Evolutionary conservation across 2,113 vertebrate genomes (phyloP).

Genomic region (Lamprotornis superbus): DNA sequence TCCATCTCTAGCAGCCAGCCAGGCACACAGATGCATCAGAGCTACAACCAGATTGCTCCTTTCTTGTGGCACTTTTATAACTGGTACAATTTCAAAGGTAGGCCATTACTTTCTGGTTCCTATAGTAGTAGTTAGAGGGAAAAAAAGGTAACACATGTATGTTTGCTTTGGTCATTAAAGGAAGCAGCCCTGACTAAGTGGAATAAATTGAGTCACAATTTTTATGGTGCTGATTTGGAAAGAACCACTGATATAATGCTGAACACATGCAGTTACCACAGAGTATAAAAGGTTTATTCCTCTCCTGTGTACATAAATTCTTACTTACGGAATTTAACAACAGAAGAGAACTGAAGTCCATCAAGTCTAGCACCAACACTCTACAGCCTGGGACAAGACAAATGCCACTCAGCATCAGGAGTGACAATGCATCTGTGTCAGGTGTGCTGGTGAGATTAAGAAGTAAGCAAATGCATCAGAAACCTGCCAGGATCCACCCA

Average conservation of each 20-base stretch:
- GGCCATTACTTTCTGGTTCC: not conserved
- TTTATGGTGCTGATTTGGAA: not conserved
- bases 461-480: not conserved
- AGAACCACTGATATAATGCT: not conserved
- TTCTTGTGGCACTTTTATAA: not conserved
- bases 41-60: not conserved
- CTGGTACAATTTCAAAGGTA: not conserved
- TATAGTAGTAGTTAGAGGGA: not conserved
- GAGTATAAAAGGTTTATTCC: not conserved
- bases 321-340: not conserved
- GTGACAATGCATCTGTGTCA: not conserved
- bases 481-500: not conserved
- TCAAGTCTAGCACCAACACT: rapidly evolving
- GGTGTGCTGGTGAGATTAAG: not conserved
- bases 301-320: not conserved
- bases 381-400: not conserved
- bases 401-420: not conserved
- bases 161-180: not conserved
- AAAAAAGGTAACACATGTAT: not conserved
- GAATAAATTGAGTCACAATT: not conserved
- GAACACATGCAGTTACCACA: not conserved
- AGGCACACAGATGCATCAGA: not conserved
- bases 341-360: not conserved
- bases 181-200: not conserved
- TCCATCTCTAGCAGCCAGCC: not conserved